These are phyloP conservation scores for Bos taurus DNA, from an alignment of 2,113 vertebrate species.

Conservation along the genomic window DNA sequence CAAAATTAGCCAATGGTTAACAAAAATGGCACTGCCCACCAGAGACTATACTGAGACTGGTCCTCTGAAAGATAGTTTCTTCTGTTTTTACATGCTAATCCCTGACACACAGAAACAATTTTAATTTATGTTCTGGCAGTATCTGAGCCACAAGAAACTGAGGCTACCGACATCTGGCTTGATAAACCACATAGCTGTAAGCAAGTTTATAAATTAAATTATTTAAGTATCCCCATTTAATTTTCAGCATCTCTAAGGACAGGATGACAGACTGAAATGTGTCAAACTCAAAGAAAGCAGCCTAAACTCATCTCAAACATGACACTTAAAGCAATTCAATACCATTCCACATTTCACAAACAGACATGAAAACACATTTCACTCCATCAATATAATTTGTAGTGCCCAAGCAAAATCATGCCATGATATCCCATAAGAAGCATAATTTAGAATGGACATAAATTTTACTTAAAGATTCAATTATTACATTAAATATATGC, in stretches of 20 bases:
- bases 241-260: constrained; percentile 64
- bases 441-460: constrained; percentile 38
- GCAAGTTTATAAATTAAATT: constrained; percentile 70
- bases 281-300: constrained; percentile 58
- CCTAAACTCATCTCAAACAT: constrained; percentile 50
- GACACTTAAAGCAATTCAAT: constrained; percentile 59
- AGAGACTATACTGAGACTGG: not conserved
- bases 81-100: constrained; percentile 4
- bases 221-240: constrained; percentile 68
- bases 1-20: constrained; percentile 14
- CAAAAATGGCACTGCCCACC: not conserved
- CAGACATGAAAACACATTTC: constrained; percentile 49
- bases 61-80: constrained; percentile 1
- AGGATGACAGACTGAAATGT: constrained; percentile 64
- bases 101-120: constrained; percentile 17
- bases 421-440: constrained; percentile 27
- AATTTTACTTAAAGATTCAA: constrained; percentile 48
- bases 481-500: constrained; percentile 52
- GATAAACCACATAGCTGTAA: constrained; percentile 67
- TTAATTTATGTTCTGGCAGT: constrained; percentile 58
- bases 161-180: constrained; percentile 57
- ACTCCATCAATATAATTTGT: constrained; percentile 49
- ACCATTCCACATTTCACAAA: constrained; percentile 54
- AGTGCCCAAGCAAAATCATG: constrained; percentile 33
- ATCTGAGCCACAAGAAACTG: constrained; percentile 60